phyloP scores from a whole-genome alignment of 2,888 invertebrate genomes.

The Cotesia congregata region DNA sequence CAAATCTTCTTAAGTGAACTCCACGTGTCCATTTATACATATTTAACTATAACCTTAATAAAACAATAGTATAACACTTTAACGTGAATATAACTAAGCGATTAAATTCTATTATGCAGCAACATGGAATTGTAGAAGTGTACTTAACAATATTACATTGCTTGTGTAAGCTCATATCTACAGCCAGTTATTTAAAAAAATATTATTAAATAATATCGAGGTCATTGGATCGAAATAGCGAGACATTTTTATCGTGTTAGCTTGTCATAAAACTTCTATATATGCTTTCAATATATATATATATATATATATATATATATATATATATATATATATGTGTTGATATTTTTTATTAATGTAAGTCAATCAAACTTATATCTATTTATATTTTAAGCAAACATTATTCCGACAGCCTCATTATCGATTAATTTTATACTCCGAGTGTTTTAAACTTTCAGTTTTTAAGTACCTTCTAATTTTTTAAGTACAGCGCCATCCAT shows the following conservation, averaged over 20 bases:
- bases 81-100: not conserved
- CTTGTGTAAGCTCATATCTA: not conserved
- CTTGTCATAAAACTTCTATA: not conserved
- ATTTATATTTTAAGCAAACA: not conserved
- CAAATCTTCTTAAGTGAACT: no score
- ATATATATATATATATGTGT: not conserved
- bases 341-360: not conserved
- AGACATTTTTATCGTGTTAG: conserved; percentile 1
- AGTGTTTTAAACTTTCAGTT: not conserved
- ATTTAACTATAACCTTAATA: not conserved
- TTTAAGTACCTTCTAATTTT: not conserved
- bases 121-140: not conserved
- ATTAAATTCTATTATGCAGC: not conserved
- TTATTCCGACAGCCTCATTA: not conserved
- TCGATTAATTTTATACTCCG: not conserved
- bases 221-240: not conserved
- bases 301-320: no score
- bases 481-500: no score
- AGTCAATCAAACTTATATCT: not conserved
- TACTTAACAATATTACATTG: not conserved
- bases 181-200: not conserved
- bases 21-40: not conserved
- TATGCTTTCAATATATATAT: not conserved
- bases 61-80: not conserved
- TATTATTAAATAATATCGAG: not conserved